A percentile compares a stretch with the other conserved stretches of the same genome.
These are phyloP conservation scores for Ophion costatus DNA, from an alignment of 2,888 invertebrate genomes.

Conservation along the genomic window DNA sequence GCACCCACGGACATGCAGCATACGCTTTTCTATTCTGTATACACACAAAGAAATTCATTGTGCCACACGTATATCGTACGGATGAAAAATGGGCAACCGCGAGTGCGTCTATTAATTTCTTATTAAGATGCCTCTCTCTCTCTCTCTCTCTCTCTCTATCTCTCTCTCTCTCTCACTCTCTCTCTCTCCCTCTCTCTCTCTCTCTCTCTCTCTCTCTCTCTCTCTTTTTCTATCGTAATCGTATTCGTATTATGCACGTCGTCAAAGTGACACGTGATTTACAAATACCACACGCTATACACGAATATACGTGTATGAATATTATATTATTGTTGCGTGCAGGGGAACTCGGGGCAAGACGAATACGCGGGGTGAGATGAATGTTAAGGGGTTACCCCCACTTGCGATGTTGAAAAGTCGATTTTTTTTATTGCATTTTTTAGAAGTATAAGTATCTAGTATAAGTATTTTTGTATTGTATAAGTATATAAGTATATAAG, in stretches of 20 bases:
- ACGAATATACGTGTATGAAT: not conserved
- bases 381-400: no score
- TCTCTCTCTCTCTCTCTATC: not conserved
- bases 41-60: conserved; percentile 61
- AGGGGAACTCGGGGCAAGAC: no score
- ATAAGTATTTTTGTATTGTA: no score
- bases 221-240: conserved; percentile 7
- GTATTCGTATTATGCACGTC: conserved; percentile 45
- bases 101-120: conserved; percentile 61
- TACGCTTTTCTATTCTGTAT: conserved; percentile 58
- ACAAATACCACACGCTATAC: not conserved
- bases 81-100: conserved; percentile 46
- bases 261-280: conserved; percentile 32
- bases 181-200: no score
- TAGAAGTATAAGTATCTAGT: no score
- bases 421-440: no score
- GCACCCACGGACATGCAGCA: conserved; percentile 63
- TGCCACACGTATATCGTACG: conserved; percentile 38
- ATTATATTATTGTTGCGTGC: not conserved
- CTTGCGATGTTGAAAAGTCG: no score
- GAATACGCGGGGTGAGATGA: no score
- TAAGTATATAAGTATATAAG: no score
- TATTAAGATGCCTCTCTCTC: conserved; percentile 47
- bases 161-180: not conserved
- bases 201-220: no score